A percentile compares a stretch with the other conserved stretches of the same genome.
Evolutionary conservation across 2,888 invertebrate species (phyloP).

Genomic region (Beris morrisii): DNA sequence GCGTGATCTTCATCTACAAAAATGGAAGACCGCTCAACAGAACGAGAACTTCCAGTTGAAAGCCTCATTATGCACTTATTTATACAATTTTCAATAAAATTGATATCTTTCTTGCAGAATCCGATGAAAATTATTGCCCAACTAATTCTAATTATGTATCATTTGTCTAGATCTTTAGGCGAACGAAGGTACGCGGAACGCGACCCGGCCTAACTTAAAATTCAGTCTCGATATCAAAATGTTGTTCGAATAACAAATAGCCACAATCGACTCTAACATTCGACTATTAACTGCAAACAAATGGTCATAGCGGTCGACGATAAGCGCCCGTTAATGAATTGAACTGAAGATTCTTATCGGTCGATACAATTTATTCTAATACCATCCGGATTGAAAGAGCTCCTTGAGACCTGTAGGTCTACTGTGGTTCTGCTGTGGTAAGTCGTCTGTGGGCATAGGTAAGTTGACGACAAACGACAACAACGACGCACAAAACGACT

Average conservation of each 20-base stretch:
- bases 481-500: constrained; percentile 26
- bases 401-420: no score
- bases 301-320: constrained; percentile 24
- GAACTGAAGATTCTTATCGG: constrained; percentile 25
- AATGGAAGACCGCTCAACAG: no score
- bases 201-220: constrained; percentile 7
- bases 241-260: constrained; percentile 31
- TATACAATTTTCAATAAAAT: no score
- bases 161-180: constrained; percentile 23
- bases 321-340: constrained; percentile 31
- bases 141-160: constrained; percentile 33
- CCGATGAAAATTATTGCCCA: constrained; percentile 9
- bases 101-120: no score
- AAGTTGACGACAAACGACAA: not conserved
- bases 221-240: constrained; percentile 25
- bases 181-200: not conserved
- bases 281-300: constrained; percentile 29
- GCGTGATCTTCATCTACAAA: no score
- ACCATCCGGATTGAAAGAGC: constrained; percentile 16
- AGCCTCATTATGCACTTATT: no score
- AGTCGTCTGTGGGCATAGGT: not conserved
- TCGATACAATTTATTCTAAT: constrained; percentile 17
- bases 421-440: not conserved
- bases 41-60: no score
- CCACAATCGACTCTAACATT: constrained; percentile 28